A percentile compares a stretch with the other conserved stretches of the same genome.
phyloP scores from a whole-genome alignment of 2,888 invertebrate species.

The Autographa gamma region DNA sequence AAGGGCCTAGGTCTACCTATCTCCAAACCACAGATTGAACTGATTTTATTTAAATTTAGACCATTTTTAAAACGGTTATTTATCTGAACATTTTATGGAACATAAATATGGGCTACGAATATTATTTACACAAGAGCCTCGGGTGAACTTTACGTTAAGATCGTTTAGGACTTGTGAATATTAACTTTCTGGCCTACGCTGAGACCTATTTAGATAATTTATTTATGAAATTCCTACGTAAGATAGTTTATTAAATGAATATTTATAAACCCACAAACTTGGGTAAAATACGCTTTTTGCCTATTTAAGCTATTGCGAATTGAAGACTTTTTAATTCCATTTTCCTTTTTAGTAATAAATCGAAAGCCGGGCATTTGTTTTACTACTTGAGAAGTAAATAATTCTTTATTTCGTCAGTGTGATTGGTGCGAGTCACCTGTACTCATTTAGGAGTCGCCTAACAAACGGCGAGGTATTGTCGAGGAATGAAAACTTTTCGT shows the following conservation, averaged over 20 bases:
- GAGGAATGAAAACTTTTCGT: constrained; percentile 70
- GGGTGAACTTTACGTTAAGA: constrained; percentile 3
- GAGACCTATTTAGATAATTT: neutral
- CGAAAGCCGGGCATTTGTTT: too few relatives aligned
- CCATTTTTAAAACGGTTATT: constrained; percentile 24
- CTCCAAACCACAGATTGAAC: too few relatives aligned
- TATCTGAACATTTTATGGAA: constrained; percentile 21
- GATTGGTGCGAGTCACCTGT: constrained; percentile 39
- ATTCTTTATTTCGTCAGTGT: constrained; percentile 39
- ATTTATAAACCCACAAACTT: too few relatives aligned
- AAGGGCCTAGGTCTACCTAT: too few relatives aligned
- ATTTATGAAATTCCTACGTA: neutral
- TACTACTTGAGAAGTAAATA: neutral
- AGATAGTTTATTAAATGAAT: neutral
- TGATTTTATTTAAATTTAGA: constrained; percentile 6
- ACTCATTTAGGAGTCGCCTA: constrained; percentile 27
- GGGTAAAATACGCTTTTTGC: too few relatives aligned
- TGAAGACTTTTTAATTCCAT: too few relatives aligned
- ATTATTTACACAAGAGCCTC: constrained; percentile 20
- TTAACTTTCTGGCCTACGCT: neutral
- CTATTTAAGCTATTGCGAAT: too few relatives aligned
- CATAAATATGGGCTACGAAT: constrained; percentile 23
- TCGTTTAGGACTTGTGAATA: constrained; percentile 10
- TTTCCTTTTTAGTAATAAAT: too few relatives aligned
- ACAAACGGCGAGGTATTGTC: constrained; percentile 40